Base-by-base conservation (phyloP, 2,113 vertebrate species). In the Heterotilapia buettikoferi region DNA sequence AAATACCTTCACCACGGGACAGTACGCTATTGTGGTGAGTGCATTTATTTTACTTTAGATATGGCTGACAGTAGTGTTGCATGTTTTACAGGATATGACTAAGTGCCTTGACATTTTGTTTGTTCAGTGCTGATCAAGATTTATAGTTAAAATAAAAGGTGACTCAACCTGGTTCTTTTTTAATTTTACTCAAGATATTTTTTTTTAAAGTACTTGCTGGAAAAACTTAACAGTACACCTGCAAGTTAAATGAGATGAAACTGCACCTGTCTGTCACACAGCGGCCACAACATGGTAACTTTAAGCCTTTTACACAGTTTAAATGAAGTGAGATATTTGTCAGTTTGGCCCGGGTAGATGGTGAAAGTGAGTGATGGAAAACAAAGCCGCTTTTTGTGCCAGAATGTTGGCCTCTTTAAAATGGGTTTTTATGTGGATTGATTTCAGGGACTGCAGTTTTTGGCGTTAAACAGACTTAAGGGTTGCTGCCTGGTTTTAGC, bases 21-120 rank as follows among this genome's bases (percentile, higher is more conserved):
- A 95, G 61, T 99, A 97, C 31, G 98, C 96, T 2, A 97, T 99
- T 85, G 93, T 99, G 97, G 98, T 99, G 91, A 96, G 97, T 90
- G 0, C 21, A 45, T 84, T 63, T 78, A 53, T 63, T 14, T 29
- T 73, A 14, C 71, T 81, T 12, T 19, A 43, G n/a, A 66, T 10
- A 80, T 50, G 54, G 43, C 19, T 73, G 21, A 83, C 5, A 9
- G 14, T 2, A 47, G 7, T 40, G 14, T 21, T 52, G 21, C n/a
- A 82, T 26, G 57, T 38, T 57, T 76, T 16, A 31, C 71, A 80
- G 68, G 43, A 47, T 18, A 47, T 31, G 43, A 40, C 24, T 80
- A 52, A 63, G 59, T 19, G 19, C n/a, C 10, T 61, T 24, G 40
- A 63, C 31, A 38, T 63, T 78, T 79, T 0, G 16, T 16, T 5